Evolutionary conservation across 2,797 vertebrate genomes (phyloP), one percentile per base, ranked within the genome.

Genomic region (Hemitrygon akajei): DNA sequence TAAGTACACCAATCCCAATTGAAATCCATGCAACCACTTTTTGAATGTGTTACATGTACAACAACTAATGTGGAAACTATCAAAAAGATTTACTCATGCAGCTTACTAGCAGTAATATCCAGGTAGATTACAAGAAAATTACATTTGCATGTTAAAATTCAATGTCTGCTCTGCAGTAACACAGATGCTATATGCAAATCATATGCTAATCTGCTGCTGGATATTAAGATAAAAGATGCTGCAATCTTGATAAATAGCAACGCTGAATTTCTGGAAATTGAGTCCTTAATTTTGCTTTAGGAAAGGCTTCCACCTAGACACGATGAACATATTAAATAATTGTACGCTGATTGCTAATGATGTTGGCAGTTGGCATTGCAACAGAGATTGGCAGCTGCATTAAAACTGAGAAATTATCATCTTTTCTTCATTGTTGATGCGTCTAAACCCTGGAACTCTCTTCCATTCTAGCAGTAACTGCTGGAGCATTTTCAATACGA

Each of bases 141-240:
- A 37, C 30, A 89, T 69, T 89, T 89, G 86, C 60, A 89, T 89
- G 60, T 69, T 63, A 34, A 22, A 69, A 89, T 89, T 89, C 71
- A 76, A 18, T 75, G 76, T 76, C 76, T 93, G 27, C 71, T 93
- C 91, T 75, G 69, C 37, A 27, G 40, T 16, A 56, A 22, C 40
- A 56, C 69, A 92, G 47, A 71, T 37, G 86, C n/a, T 0, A 1
- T 69, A 69, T 89, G 86, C 86, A 89, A 89, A 89, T 37, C 34
- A 11, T 37, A 69, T 37, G 86, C 37, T 89, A 89, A 89, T 89
- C 18, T 89, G 60, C 86, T 89, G n/a, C 60, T 69, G 63, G 89
- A 10, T 63, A 89, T 69, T 89, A 37, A 34, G 5, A 37, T 47
- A 2, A 14, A 10, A 20, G 3, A 89, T 37, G 86, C 86, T 89